Conservation (phyloP, 2,797 vertebrate genomes). For the Fundulus diaphanus region DNA sequence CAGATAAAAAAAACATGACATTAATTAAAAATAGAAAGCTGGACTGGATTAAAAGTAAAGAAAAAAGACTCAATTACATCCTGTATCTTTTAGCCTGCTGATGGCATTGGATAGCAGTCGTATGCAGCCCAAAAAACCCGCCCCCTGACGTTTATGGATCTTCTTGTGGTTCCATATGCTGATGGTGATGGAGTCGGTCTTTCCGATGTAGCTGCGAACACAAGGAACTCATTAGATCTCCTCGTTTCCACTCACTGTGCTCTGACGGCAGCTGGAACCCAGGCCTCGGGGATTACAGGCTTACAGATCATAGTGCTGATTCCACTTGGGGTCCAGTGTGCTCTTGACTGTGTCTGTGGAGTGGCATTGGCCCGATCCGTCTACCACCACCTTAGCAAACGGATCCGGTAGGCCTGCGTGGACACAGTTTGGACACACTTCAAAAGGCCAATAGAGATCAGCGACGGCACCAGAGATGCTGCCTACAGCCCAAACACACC, state of each 20-base stretch:
- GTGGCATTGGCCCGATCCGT: constrained; percentile 98
- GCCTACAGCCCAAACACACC: neutral
- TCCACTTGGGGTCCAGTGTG: constrained; percentile 99
- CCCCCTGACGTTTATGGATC: constrained; percentile 98
- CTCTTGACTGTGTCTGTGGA: constrained; percentile 99
- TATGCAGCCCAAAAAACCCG: constrained; percentile 96
- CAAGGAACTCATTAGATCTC: neutral
- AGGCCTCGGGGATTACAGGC: constrained; percentile 51
- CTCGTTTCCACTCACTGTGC: no score
- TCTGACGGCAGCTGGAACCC: no score
- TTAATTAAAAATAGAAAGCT: neutral
- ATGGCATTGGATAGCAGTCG: constrained; percentile 96
- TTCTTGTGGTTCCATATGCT: constrained; percentile 99
- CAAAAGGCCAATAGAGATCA: no score
- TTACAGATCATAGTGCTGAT: constrained; percentile 99
- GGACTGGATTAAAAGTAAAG: neutral
- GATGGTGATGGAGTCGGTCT: constrained; percentile 98
- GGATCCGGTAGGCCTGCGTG: constrained; percentile 92
- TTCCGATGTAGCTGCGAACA: constrained; percentile 90
- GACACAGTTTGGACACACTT: neutral
- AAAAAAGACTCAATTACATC: constrained; percentile 84
- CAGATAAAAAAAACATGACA: neutral
- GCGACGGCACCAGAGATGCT: neutral
- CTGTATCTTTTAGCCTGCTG: constrained; percentile 98
- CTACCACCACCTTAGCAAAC: constrained; percentile 97